These are phyloP conservation scores for Polydrusus cervinus DNA, from an alignment of 2,888 invertebrate species.

Conservation along the genomic window DNA sequence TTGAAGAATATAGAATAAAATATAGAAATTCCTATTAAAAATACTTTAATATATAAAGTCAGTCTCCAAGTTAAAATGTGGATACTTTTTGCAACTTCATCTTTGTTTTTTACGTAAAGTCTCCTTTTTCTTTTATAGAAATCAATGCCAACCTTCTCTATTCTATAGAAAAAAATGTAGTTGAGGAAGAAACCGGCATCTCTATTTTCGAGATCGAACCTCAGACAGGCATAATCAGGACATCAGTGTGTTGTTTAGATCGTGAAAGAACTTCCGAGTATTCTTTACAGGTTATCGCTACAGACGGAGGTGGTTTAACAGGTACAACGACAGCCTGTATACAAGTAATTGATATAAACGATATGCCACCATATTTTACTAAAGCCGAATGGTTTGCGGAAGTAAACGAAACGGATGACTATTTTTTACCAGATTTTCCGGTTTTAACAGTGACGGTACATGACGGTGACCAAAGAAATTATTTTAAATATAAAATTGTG, in stretches of 20 bases:
- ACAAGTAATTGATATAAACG: constrained; percentile 96
- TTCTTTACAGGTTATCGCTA: constrained; percentile 97
- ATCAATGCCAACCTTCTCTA: constrained; percentile 96
- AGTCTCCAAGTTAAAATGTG: too few relatives aligned
- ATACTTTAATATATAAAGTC: too few relatives aligned
- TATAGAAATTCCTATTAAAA: too few relatives aligned
- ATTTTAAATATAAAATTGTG: constrained; percentile 92
- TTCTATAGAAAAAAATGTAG: constrained; percentile 96
- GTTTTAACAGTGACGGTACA: constrained; percentile 95
- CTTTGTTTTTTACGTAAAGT: too few relatives aligned
- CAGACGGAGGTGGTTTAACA: constrained; percentile 95
- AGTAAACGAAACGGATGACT: constrained; percentile 95
- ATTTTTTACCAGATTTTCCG: constrained; percentile 92
- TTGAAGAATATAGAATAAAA: too few relatives aligned
- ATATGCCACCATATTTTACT: constrained; percentile 98
- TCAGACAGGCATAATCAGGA: constrained; percentile 97
- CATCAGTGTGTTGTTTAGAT: constrained; percentile 95
- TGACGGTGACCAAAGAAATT: constrained; percentile 96
- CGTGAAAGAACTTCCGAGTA: constrained; percentile 96
- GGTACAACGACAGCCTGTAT: constrained; percentile 97
- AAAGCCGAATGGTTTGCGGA: constrained; percentile 97
- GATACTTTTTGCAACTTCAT: too few relatives aligned
- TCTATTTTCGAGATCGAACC: constrained; percentile 97
- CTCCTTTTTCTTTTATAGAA: constrained; percentile 70
- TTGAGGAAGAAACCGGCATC: constrained; percentile 96